Percentiles rank a stretch among this genome's conserved stretches.
Conservation (phyloP, 2,113 vertebrate species). For the Mustela nigripes region DNA sequence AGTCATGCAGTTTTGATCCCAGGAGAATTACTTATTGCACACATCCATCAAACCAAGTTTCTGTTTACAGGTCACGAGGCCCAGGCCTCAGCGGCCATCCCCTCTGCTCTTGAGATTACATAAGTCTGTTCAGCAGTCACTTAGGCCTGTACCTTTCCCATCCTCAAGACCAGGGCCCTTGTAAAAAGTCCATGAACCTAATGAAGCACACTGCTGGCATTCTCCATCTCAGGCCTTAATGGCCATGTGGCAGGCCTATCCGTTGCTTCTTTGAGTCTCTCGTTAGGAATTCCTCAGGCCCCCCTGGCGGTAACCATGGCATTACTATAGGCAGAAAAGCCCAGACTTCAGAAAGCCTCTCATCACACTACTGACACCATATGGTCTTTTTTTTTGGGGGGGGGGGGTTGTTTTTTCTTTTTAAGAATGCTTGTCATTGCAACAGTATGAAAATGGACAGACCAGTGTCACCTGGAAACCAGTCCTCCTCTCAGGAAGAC, state of each 20-base stretch:
- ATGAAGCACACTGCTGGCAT: background rate
- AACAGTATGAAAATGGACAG: background rate
- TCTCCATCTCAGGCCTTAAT: background rate
- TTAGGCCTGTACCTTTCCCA: background rate
- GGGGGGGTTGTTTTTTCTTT: too few species aligned
- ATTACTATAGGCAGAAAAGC: background rate
- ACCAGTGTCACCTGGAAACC: constrained; percentile 29
- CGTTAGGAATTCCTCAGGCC: background rate
- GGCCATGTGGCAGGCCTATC: background rate
- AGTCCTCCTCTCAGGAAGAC: background rate
- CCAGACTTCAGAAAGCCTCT: constrained; percentile 46
- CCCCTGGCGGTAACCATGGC: background rate
- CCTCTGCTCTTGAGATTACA: background rate
- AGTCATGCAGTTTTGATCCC: background rate
- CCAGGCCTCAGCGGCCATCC: background rate
- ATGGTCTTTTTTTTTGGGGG: background rate
- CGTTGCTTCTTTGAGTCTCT: constrained; percentile 22
- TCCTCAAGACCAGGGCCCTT: background rate
- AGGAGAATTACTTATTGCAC: background rate
- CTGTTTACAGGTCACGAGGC: background rate
- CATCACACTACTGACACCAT: background rate
- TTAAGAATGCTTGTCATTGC: background rate
- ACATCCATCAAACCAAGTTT: constrained; percentile 22
- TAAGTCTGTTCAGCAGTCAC: background rate
- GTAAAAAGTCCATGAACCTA: constrained; percentile 39